Conservation (phyloP, 2,888 invertebrate genomes). For the Hypena proboscidalis region DNA sequence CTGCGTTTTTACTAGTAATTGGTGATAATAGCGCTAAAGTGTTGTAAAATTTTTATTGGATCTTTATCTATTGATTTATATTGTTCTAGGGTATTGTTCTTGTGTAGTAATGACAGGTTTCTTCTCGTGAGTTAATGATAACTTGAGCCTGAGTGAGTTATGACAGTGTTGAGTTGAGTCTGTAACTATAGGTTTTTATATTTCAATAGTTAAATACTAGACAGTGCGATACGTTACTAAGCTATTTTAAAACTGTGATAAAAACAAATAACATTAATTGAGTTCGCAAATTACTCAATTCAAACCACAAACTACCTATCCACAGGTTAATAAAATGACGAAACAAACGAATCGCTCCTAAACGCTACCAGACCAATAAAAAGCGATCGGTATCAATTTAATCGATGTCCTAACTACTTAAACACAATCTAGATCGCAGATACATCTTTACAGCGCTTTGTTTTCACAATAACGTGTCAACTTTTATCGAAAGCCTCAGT, state of each 20-base stretch:
- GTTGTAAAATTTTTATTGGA: slow-evolving; percentile 42
- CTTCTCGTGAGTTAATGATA: slow-evolving; percentile 3
- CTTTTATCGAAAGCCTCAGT: slow-evolving; percentile 35
- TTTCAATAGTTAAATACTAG: too few species aligned
- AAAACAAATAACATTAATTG: too few species aligned
- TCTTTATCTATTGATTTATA: slow-evolving; percentile 63
- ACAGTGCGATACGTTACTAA: too few species aligned
- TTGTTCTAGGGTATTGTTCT: slow-evolving; percentile 25
- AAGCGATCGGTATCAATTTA: slow-evolving; percentile 29
- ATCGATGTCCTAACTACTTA: slow-evolving; percentile 28
- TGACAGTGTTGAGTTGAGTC: too few species aligned
- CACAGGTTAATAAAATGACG: neutral
- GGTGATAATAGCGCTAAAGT: slow-evolving; percentile 59
- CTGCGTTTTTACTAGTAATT: slow-evolving; percentile 60
- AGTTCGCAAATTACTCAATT: too few species aligned
- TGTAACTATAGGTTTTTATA: too few species aligned
- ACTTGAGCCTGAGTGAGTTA: neutral
- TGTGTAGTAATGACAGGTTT: neutral
- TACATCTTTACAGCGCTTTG: slow-evolving; percentile 34
- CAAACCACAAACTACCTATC: neutral
- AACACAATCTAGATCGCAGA: slow-evolving; percentile 33
- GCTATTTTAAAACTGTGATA: too few species aligned
- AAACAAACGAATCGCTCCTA: neutral
- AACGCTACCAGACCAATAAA: slow-evolving; percentile 24
- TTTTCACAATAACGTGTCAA: slow-evolving; percentile 41